phyloP scores from a whole-genome alignment of 2,113 vertebrate species.

The Sardina pilchardus region DNA sequence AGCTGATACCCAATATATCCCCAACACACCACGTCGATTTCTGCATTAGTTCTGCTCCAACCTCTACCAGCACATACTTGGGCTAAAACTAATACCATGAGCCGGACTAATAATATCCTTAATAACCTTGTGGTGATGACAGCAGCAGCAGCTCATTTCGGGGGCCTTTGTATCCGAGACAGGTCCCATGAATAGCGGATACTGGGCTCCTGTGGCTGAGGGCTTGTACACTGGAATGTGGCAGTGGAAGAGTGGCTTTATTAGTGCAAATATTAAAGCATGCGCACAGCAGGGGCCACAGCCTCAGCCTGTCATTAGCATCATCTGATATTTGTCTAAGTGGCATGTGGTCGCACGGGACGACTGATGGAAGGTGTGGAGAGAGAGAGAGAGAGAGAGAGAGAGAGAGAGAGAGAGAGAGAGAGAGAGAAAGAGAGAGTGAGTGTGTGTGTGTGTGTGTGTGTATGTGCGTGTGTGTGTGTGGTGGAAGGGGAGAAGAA shows the following conservation, averaged over 20 bases:
- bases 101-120: background rate
- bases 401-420: background rate
- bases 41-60: no score
- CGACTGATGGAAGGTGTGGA: background rate
- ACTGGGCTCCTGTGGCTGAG: slow-evolving; percentile 50
- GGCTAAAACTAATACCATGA: background rate
- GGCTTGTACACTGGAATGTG: slow-evolving; percentile 61
- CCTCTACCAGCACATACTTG: background rate
- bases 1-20: no score
- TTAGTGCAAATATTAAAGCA: slow-evolving; percentile 70
- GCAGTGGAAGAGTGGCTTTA: slow-evolving; percentile 63
- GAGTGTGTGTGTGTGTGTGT: slow-evolving; percentile 1
- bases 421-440: background rate
- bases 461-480: background rate
- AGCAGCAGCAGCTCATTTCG: background rate
- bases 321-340: slow-evolving; percentile 62
- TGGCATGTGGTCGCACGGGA: slow-evolving; percentile 50
- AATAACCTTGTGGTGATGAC: background rate
- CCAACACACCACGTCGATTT: no score
- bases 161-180: background rate
- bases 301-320: slow-evolving; percentile 73
- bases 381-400: background rate
- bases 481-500: background rate
- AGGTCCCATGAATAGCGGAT: slow-evolving; percentile 13
- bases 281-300: slow-evolving; percentile 65